Base-by-base conservation (phyloP, 2,888 invertebrate genomes). In the Callimorpha dominula region DNA sequence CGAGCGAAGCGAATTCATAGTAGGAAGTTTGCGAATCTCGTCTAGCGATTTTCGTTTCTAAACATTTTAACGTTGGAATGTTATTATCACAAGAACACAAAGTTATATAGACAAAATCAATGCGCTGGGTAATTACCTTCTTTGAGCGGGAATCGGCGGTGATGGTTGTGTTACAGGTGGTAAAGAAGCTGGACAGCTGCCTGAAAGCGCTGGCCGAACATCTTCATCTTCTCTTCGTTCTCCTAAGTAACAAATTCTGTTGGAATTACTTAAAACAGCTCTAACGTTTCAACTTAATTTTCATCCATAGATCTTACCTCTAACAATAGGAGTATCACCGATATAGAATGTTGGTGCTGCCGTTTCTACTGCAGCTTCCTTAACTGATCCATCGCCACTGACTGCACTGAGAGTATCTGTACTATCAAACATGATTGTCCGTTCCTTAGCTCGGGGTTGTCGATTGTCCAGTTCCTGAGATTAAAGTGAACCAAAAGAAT, bases 371-470 rank as follows among this genome's bases (percentile, higher is more conserved):
- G 89, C 78, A 0, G 93, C 95, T 77, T 95, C 94, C 62, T 89
- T 89, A 3, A 94, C 93, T 0, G 95, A 94, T 8, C 92, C 91
- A 54, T 96, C 95, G 0, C 92, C 94, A 65, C 96, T 94, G 67
- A 95, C 93, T 8, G 95, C 95, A 75, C 95, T 96, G 7, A 96
- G 85, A 0, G 95, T 96, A 75, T 96, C 95, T 8, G 95, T 96
- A 78, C 96, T 96, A 79, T 96, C 96, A 63, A 96, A 96, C 94
- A 96, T 94, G 72, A 95, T 95, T 0, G 95, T 96, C 14, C 96
- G 92, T 74, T 96, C 96, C 74, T 95, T 95, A 0, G 94, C 94
- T 20, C 89, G 90, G 7, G 96, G 96, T 0, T 85, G 87, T 70
- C 92, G 86, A 9, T 92, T 93, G 70, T 95, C 95, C n/a, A 93